Conservation (phyloP, 2,113 vertebrate species). For the Beaufortia kweichowensis region DNA sequence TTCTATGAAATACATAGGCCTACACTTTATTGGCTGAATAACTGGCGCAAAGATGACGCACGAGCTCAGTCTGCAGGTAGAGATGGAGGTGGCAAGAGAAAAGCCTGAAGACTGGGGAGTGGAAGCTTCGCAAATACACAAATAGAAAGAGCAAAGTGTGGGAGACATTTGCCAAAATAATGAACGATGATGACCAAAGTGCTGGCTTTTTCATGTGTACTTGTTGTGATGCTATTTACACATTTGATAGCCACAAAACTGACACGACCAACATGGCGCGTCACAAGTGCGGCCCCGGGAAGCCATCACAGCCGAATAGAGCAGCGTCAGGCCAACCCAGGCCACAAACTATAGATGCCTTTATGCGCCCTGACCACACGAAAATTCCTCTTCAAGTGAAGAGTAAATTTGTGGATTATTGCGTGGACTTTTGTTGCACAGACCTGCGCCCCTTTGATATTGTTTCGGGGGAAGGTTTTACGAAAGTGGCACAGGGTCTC, state of each 20-base stretch:
- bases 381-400: conserved; percentile 21
- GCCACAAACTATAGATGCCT: conserved; percentile 4
- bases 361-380: not conserved
- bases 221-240: not conserved
- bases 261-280: conserved; percentile 2
- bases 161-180: not conserved
- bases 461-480: no score
- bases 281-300: not conserved
- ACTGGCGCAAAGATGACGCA: no score
- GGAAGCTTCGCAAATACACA: no score
- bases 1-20: no score
- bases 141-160: no score
- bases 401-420: conserved; percentile 31
- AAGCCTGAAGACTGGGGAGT: no score
- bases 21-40: no score
- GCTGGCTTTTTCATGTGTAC: not conserved
- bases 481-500: no score
- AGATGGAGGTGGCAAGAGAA: no score
- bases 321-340: not conserved
- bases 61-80: no score
- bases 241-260: conserved; percentile 9
- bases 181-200: not conserved
- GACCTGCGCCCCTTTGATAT: no score
- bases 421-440: conserved; percentile 20
- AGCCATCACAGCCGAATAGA: conserved; percentile 1